Base-by-base conservation (phyloP, 2,113 vertebrate genomes). In the Anguilla japonica region DNA sequence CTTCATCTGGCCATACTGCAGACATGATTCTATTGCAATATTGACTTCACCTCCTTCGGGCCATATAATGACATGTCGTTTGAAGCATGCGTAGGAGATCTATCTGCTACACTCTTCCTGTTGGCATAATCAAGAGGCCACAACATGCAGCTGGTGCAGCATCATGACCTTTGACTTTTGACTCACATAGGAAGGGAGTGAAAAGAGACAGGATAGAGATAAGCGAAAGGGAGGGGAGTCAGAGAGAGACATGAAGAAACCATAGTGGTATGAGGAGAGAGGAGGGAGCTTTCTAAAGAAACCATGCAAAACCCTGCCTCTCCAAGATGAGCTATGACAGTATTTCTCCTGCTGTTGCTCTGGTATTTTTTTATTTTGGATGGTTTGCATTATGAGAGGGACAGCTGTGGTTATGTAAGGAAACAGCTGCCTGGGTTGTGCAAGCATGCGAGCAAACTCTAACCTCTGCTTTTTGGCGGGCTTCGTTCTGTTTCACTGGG, bases 131-230 rank as follows among this genome's bases (percentile, higher is more conserved):
- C 3, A 16, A 60, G 56, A 60, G 56, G 56, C 56, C 43, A 46
- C 43, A 46, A 0, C 43, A 46, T 60, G 56, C 56, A 60, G 56
- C 56, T 60, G 56, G 56, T 60, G 56, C 63, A n/a, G 22, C 20
- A n/a, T 26, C 63, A 71, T 71, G 63, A 71, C 63, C 63, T 71
- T 71, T 71, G 63, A 71, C 63, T 22, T 71, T 71, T 71, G 63
- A 71, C 63, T 22, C 63, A 34, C 26, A 75, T 7, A 34, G n/a
- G n/a, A 75, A n/a, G 63, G 26, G 63, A 8, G 26, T n/a, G 26
- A 71, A n/a, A n/a, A 8, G 26, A 5, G 7, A 22, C 20, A n/a
- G 26, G 20, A 34, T 34, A 60, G 57, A 60, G 57, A 60, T 14
- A 60, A 14, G 57, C 14, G 43, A 46, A 46, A 46, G 43, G 43